These are phyloP conservation scores for Dendrolimus houi DNA, from an alignment of 2,888 invertebrate species.

Conservation along the genomic window DNA sequence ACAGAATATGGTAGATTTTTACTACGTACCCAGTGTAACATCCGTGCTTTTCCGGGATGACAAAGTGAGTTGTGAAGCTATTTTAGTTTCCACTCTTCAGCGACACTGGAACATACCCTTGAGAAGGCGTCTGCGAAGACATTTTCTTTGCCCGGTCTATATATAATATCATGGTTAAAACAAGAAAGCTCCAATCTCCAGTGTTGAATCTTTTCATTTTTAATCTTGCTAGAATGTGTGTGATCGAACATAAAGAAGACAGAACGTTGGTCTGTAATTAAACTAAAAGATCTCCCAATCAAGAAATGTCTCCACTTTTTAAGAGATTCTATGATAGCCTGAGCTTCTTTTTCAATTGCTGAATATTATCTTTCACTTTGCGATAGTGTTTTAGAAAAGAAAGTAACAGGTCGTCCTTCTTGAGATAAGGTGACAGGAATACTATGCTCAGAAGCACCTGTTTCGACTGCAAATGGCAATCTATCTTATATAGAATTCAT, in stretches of 20 bases:
- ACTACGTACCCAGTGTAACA: constrained; percentile 7
- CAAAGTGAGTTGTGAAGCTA: constrained; percentile 3
- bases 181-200: constrained; percentile 7
- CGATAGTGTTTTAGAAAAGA: background rate
- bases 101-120: constrained; percentile 4
- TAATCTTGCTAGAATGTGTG: too few species aligned
- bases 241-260: background rate
- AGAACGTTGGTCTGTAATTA: background rate
- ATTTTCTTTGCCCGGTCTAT: constrained; percentile 13
- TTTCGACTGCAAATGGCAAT: constrained; percentile 3
- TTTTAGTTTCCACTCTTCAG: background rate
- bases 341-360: background rate
- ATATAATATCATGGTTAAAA: constrained; percentile 16
- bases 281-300: background rate
- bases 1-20: constrained; percentile 10
- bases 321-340: background rate
- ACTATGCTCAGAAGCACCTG: constrained; percentile 3
- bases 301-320: background rate
- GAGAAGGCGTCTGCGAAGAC: constrained; percentile 12
- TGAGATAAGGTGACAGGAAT: constrained; percentile 3
- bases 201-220: too few species aligned
- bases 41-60: constrained; percentile 9
- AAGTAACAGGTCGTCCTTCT: constrained; percentile 1
- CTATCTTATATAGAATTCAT: background rate
- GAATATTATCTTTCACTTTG: background rate